Evolutionary conservation across 2,113 vertebrate species (phyloP), one percentile per base, ranked within the genome.

Genomic region (Hippocampus barbouri): DNA sequence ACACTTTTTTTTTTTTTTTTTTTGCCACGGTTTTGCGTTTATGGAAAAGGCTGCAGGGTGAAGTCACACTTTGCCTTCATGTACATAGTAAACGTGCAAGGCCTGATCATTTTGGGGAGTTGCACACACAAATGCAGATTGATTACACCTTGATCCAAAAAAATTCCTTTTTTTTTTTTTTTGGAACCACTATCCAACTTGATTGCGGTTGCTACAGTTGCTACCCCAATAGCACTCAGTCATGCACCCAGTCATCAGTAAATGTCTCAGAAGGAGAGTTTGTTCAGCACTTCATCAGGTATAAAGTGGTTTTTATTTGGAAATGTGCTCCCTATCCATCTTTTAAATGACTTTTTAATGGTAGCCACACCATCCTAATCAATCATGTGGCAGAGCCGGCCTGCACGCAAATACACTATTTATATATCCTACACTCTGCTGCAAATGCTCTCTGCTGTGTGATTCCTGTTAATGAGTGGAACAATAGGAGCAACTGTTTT

Each of bases 261-360:
- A 89, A 91, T 87, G 88, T 90, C 90, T 90, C 76, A 80, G 85
- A 89, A 87, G 84, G 85, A 91, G 90, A 91, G 90, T 91, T 91
- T 90, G 87, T 89, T 91, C 90, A 89, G 90, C 89, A 90, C 88
- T 91, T 91, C 90, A 91, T 91, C 90, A 90, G 90, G 89, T 91
- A 91, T 90, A 89, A 89, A 91, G 90, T 89, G 90, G 89, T 90
- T 91, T 91, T 91, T 91, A 91, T 91, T 91, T 90, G 87, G 89
- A 91, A 89, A 92, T 86, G 90, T 91, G 86, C 89, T 89, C 87
- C 87, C 90, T 91, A 92, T 92, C 91, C 90, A 92, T 92, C 91
- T 92, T 92, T 89, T 91, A 92, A 93, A 93, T 92, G 88, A 92
- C 91, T 92, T 92, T 93, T 92, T 92, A 93, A 93, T 93, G 91